phyloP scores from a whole-genome alignment of 2,888 invertebrate species.

The Geophilus truncorum region DNA sequence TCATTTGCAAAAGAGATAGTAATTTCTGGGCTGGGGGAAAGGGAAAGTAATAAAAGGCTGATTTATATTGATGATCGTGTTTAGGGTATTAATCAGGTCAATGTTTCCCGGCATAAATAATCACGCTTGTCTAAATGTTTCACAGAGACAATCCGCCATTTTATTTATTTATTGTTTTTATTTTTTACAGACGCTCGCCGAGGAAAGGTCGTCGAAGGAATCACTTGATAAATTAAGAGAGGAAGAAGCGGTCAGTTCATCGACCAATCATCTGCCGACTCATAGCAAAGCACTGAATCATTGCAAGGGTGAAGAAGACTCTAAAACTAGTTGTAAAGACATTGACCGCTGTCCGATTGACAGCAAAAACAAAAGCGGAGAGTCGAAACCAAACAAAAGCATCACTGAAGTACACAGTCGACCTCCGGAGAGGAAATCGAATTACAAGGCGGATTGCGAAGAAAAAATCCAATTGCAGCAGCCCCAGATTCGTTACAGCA shows the following conservation, averaged over 20 bases:
- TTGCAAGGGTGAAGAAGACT: not conserved
- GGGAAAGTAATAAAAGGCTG: not conserved
- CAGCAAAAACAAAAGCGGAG: not conserved
- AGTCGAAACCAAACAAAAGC: not conserved
- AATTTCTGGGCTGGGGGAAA: not conserved
- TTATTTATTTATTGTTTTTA: not conserved
- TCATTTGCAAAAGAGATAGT: slow-evolving; percentile 4
- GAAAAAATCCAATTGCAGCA: not conserved
- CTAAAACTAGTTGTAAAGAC: not conserved
- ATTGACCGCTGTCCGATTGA: not conserved
- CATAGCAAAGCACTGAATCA: not conserved
- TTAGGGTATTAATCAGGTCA: slow-evolving; percentile 1
- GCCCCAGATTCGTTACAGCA: not conserved
- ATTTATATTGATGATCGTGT: not conserved
- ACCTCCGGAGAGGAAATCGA: not conserved
- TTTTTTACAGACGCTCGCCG: not conserved
- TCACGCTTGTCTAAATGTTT: not conserved
- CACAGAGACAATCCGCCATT: not conserved
- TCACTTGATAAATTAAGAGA: not conserved
- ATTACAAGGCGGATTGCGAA: not conserved
- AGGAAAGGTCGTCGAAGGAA: not conserved
- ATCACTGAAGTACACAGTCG: slow-evolving; percentile 1
- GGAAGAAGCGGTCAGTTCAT: not conserved
- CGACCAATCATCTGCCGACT: not conserved
- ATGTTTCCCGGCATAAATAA: not conserved